Evolutionary conservation across 2,888 invertebrate species (phyloP), one percentile per base, ranked within the genome.

Genomic region (Drosophila helvetica): DNA sequence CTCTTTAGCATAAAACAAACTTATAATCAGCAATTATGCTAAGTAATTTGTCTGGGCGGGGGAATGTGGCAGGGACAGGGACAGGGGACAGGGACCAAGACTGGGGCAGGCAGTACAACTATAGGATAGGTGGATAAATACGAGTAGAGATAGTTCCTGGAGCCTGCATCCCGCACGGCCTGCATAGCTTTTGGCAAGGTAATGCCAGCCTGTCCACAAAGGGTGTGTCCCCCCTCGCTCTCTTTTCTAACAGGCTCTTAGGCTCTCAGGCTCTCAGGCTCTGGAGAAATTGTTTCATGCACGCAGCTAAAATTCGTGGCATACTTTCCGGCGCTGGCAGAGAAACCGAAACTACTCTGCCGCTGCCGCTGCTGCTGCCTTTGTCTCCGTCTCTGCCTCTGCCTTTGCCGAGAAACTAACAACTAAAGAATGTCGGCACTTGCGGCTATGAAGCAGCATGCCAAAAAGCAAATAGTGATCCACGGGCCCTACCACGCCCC

Each of bases 381-480:
- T 18, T 9, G 17, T 8, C 48, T 46, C 25, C 48, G 30, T n/a
- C n/a, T n/a, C 51, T 57, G 68, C 38, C 52, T 9, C 6, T 38
- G 53, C 70, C 12, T 15, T 33, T 33, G 12, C 33, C 12, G 10
- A 33, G 33, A 33, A 33, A 60, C 68, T 69, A 69, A 54, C 53
- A 64, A 55, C 73, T 70, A 52, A 84, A 84, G 88, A 85, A 88
- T 85, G 86, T 80, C 74, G 78, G 66, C 75, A 67, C 84, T 77
- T 85, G 84, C 84, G 84, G 84, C 88, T 84, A 80, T 66, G 78
- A 86, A 86, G 75, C 78, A 82, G 74, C 74, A 82, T 77, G 82
- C 79, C 79, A 85, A 79, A 82, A 85, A 85, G 80, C 75, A 78
- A 71, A 78, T 79, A 71, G 63, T 56, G 64, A 69, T 42, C 58